Conservation (phyloP, 2,888 invertebrate genomes). For the Rotaria macrura region DNA sequence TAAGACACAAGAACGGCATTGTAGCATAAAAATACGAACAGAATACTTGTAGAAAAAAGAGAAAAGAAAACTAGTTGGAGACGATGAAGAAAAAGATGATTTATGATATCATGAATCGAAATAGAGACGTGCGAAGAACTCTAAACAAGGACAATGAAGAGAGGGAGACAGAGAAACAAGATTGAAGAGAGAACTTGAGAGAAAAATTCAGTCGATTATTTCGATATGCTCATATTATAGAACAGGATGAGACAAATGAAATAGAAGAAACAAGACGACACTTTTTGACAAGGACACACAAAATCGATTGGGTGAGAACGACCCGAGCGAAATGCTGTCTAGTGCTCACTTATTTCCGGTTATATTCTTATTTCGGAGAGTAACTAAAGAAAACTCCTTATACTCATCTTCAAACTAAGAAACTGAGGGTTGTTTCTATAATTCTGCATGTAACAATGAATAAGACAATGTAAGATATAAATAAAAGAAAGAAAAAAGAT, state of each 20-base stretch:
- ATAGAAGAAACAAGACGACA: background rate
- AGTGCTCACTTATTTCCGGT: background rate
- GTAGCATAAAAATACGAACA: background rate
- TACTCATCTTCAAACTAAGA: background rate
- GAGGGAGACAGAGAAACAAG: background rate
- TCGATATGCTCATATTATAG: background rate
- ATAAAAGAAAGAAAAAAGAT: background rate
- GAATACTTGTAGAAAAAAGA: background rate
- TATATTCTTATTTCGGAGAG: background rate
- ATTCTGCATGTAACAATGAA: background rate
- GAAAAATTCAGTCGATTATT: background rate
- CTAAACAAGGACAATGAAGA: background rate
- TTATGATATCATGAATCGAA: background rate
- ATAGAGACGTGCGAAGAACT: background rate
- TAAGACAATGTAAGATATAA: background rate
- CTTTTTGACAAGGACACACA: background rate
- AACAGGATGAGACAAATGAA: background rate
- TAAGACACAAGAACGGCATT: background rate
- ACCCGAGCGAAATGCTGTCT: background rate
- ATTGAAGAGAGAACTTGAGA: background rate
- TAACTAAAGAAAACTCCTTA: background rate
- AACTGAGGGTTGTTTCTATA: background rate
- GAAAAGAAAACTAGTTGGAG: background rate
- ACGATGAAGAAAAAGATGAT: slow-evolving; percentile 12
- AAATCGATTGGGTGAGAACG: background rate